Percentiles rank a stretch among this genome's conserved stretches.
These are phyloP conservation scores for Pheosia tremula DNA, from an alignment of 2,888 invertebrate genomes.

Conservation along the genomic window DNA sequence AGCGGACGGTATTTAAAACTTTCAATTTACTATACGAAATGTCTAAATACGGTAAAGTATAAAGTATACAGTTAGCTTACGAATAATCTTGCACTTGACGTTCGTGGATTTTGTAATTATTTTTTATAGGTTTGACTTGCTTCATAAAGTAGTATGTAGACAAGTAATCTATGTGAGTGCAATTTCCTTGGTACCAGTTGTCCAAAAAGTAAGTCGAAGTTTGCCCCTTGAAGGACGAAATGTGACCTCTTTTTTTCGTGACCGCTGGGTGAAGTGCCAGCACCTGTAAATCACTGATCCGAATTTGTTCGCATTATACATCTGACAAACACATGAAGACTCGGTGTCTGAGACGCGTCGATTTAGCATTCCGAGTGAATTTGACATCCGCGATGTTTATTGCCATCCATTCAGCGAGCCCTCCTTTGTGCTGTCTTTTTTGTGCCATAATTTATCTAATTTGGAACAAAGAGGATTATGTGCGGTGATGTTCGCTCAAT, in stretches of 20 bases:
- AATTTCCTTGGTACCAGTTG: too few relatives aligned
- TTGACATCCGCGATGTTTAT: conserved; percentile 77
- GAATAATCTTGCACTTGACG: too few relatives aligned
- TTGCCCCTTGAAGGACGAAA: too few relatives aligned
- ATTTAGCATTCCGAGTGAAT: conserved; percentile 72
- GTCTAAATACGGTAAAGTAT: too few relatives aligned
- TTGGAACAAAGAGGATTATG: conserved; percentile 72
- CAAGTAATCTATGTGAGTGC: too few relatives aligned
- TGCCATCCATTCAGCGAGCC: conserved; percentile 58
- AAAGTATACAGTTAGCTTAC: too few relatives aligned
- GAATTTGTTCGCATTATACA: conserved; percentile 25
- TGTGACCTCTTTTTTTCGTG: not conserved
- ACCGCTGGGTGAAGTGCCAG: not conserved
- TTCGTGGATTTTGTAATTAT: too few relatives aligned
- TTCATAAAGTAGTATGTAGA: too few relatives aligned
- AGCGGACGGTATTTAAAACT: too few relatives aligned
- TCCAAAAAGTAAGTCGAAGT: too few relatives aligned
- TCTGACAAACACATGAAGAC: conserved; percentile 30
- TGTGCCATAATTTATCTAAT: conserved; percentile 78
- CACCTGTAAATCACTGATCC: conserved; percentile 17
- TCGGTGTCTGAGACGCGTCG: conserved; percentile 59
- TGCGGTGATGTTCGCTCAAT: conserved; percentile 54
- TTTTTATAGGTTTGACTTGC: too few relatives aligned
- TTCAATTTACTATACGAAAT: too few relatives aligned
- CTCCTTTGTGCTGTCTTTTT: conserved; percentile 68